Evolutionary conservation across 1,140 invertebrate species (phyloP).

Genomic region (Diorhabda carinulata): DNA sequence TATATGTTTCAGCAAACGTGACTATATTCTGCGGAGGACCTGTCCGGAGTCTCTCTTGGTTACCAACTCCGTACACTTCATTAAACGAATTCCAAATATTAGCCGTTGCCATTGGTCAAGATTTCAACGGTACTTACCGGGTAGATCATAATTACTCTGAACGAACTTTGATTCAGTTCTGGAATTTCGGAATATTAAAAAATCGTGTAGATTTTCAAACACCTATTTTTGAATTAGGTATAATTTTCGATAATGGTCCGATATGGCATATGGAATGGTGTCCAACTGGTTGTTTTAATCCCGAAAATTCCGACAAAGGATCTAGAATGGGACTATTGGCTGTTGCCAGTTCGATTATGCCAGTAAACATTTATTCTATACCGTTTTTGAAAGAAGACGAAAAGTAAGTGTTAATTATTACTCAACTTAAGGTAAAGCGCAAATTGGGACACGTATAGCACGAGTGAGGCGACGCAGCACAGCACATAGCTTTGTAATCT

Average conservation of each 20-base stretch:
- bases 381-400: constrained; percentile 37
- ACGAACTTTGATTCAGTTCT: constrained; percentile 57
- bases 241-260: constrained; percentile 63
- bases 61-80: constrained; percentile 47
- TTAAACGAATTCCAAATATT: constrained; percentile 51
- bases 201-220: constrained; percentile 32
- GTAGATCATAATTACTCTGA: constrained; percentile 46
- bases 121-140: constrained; percentile 48
- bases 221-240: constrained; percentile 52
- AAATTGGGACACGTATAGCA: too few relatives aligned
- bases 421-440: too few relatives aligned
- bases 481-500: too few relatives aligned
- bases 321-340: constrained; percentile 64
- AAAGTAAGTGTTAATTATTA: constrained; percentile 18
- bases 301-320: constrained; percentile 22
- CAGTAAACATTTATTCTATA: constrained; percentile 59
- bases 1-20: constrained; percentile 39
- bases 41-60: constrained; percentile 57
- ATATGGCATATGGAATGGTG: constrained; percentile 72
- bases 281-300: constrained; percentile 61
- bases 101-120: constrained; percentile 52
- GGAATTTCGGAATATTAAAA: constrained; percentile 52
- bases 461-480: too few relatives aligned
- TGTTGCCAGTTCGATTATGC: constrained; percentile 62
- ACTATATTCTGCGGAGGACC: constrained; percentile 62